A percentile compares a stretch with the other conserved stretches of the same genome.
Evolutionary conservation across 2,113 vertebrate species (phyloP).

Genomic region (Arvicanthis niloticus): DNA sequence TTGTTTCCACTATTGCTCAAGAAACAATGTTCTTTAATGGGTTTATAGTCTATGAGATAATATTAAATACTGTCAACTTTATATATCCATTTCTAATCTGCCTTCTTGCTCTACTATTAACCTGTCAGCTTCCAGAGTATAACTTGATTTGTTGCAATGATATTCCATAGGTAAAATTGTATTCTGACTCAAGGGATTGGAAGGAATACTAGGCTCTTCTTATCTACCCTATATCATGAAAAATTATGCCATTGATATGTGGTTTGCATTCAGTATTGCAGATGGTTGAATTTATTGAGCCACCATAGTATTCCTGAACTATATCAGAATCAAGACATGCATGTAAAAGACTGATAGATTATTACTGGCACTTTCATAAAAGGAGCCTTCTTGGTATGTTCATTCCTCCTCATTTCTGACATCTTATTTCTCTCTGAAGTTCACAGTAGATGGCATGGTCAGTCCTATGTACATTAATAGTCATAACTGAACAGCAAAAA

Average conservation of each 20-base stretch:
- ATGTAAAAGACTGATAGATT: neutral
- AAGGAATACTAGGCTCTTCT: neutral
- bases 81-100: neutral
- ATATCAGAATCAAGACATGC: neutral
- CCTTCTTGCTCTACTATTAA: neutral
- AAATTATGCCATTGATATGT: neutral
- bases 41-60: neutral
- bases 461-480: neutral
- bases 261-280: neutral
- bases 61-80: rapidly evolving
- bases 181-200: neutral
- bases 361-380: neutral
- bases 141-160: neutral
- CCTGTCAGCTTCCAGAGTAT: neutral
- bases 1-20: neutral
- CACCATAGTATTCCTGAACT: neutral
- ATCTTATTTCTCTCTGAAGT: neutral
- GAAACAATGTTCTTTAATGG: neutral
- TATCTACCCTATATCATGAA: neutral
- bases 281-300: neutral
- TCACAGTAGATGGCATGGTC: neutral
- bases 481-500: neutral
- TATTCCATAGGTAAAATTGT: neutral
- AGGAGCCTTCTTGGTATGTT: neutral
- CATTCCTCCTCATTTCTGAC: neutral